These are phyloP conservation scores for Pedetes capensis DNA, from an alignment of 2,113 vertebrate species.

Conservation along the genomic window DNA sequence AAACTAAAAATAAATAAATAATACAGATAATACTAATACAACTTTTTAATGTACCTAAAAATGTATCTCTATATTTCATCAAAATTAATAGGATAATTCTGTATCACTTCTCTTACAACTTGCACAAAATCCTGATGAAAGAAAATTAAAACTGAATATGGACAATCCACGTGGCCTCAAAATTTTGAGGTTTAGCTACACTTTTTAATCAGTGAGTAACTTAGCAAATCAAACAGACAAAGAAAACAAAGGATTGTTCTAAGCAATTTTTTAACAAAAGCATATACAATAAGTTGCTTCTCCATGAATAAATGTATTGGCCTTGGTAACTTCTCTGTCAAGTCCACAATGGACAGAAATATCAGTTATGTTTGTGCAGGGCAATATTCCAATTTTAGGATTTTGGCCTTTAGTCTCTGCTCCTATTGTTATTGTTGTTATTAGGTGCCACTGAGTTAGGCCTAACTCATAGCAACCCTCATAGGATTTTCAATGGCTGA, in stretches of 20 bases:
- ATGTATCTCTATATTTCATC: not conserved
- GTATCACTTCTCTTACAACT: not conserved
- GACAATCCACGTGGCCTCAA: not conserved
- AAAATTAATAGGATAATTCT: conserved; percentile 5
- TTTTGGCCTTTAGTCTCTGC: not conserved
- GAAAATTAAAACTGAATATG: not conserved
- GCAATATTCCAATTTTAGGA: not conserved
- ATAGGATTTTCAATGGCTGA: too few relatives aligned
- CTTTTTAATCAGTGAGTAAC: not conserved
- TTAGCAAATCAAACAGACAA: conserved; percentile 31
- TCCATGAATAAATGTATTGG: not conserved
- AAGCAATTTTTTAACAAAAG: not conserved
- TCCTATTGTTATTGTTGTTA: too few relatives aligned
- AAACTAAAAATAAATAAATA: not conserved
- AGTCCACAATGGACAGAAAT: not conserved
- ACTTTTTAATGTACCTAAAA: not conserved
- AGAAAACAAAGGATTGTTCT: not conserved
- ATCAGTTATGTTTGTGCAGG: not conserved
- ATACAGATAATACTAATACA: not conserved
- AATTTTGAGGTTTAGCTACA: not conserved
- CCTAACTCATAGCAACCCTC: too few relatives aligned
- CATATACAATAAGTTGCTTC: not conserved
- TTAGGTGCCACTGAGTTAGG: too few relatives aligned
- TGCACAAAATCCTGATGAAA: conserved; percentile 5
- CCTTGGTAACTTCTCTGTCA: not conserved